phyloP scores from a whole-genome alignment of 2,888 invertebrate species.

The Agriopis leucophaearia region DNA sequence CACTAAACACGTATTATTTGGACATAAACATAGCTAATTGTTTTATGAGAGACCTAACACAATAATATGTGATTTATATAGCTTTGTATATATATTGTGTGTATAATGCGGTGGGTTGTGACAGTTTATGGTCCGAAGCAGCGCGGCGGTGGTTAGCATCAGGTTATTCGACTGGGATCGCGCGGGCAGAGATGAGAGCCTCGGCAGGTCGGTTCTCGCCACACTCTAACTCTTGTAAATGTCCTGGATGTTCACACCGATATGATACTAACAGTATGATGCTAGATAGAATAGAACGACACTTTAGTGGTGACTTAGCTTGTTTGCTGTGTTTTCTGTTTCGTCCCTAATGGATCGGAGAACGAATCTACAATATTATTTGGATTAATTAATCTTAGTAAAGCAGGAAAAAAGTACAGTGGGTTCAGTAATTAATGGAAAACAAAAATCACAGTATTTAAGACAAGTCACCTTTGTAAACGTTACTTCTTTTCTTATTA shows the following conservation, averaged over 20 bases:
- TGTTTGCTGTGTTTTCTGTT: constrained; percentile 20
- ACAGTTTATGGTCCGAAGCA: constrained; percentile 78
- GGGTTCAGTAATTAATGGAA: not conserved
- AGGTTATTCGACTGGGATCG: constrained; percentile 97
- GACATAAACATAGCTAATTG: not conserved
- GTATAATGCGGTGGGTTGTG: constrained; percentile 75
- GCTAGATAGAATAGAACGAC: constrained; percentile 37
- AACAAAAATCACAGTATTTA: constrained; percentile 18
- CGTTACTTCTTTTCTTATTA: constrained; percentile 1
- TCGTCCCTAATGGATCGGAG: not conserved
- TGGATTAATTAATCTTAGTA: too few relatives aligned
- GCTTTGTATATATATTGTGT: constrained; percentile 56
- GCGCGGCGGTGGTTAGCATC: constrained; percentile 73
- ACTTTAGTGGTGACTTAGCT: constrained; percentile 23
- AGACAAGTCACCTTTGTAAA: constrained; percentile 4
- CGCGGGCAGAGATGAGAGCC: constrained; percentile 95
- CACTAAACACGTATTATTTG: not conserved
- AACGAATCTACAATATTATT: too few relatives aligned
- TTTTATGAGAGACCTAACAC: constrained; percentile 15
- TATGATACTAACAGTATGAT: constrained; percentile 42
- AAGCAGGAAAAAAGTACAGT: not conserved
- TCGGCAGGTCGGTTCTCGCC: constrained; percentile 92
- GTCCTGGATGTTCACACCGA: constrained; percentile 45
- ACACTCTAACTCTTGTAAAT: constrained; percentile 20
- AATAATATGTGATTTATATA: constrained; percentile 22